Evolutionary conservation across 1,140 invertebrate species (phyloP).

Genomic region (Penaeus japonicus): DNA sequence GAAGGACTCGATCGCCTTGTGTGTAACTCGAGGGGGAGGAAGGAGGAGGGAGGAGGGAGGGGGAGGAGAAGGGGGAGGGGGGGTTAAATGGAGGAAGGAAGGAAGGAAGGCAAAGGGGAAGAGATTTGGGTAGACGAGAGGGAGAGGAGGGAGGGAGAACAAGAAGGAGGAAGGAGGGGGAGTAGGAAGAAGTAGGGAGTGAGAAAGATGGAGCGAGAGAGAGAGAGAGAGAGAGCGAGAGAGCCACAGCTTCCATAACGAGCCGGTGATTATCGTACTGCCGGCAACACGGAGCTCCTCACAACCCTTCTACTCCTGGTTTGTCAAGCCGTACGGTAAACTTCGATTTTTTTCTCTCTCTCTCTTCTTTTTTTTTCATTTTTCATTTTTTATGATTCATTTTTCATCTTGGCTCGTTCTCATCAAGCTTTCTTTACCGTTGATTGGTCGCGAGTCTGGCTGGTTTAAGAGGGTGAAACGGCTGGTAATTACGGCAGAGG

Average conservation of each 20-base stretch:
- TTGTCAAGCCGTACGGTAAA: slow-evolving; percentile 52
- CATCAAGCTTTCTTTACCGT: background rate
- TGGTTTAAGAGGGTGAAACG: background rate
- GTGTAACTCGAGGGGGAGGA: too few relatives aligned
- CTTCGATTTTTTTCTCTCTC: slow-evolving; percentile 45
- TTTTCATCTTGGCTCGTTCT: background rate
- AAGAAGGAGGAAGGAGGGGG: background rate
- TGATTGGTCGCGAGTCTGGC: background rate
- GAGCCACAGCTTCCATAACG: too few relatives aligned
- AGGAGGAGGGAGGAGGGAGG: too few relatives aligned
- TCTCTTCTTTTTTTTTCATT: background rate
- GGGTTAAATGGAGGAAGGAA: background rate
- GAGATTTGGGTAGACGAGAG: background rate
- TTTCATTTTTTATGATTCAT: background rate
- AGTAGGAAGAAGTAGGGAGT: too few relatives aligned
- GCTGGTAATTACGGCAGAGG: background rate
- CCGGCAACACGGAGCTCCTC: slow-evolving; percentile 1
- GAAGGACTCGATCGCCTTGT: too few relatives aligned
- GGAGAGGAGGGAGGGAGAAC: background rate
- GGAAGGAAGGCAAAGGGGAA: background rate
- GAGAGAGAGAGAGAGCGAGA: too few relatives aligned
- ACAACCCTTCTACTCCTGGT: slow-evolving; percentile 33
- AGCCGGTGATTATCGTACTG: slow-evolving; percentile 27
- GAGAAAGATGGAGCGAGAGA: too few relatives aligned
- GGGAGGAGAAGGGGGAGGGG: too few relatives aligned